Evolutionary conservation across 2,888 invertebrate genomes (phyloP).

Genomic region (Noctua fimbriata): DNA sequence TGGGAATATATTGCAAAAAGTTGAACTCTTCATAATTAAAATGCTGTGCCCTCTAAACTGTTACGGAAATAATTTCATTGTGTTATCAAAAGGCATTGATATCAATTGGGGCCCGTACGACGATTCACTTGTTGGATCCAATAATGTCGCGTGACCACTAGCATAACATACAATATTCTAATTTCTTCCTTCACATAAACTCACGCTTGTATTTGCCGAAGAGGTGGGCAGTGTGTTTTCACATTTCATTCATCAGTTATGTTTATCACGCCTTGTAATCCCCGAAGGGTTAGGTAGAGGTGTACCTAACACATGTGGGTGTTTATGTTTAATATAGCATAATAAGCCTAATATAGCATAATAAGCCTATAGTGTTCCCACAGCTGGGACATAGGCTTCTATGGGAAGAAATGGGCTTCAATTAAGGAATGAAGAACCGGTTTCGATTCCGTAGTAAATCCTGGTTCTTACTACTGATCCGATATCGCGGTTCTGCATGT

Average conservation of each 20-base stretch:
- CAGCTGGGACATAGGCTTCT: not conserved
- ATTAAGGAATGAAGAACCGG: no score
- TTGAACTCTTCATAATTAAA: not conserved
- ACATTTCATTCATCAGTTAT: not conserved
- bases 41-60: not conserved
- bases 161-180: conserved; percentile 12
- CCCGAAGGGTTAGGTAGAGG: no score
- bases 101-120: conserved; percentile 48
- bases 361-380: not conserved
- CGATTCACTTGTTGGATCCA: conserved; percentile 36
- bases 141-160: conserved; percentile 44
- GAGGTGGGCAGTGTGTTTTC: not conserved
- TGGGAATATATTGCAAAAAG: no score
- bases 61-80: conserved; percentile 26
- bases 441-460: no score
- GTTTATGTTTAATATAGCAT: not conserved
- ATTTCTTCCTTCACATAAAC: conserved; percentile 38
- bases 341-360: not conserved
- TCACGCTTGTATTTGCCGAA: not conserved
- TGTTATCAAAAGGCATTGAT: conserved; percentile 52
- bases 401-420: not conserved
- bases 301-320: no score
- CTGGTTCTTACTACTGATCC: not conserved
- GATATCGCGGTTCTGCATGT: not conserved
- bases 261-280: not conserved